Evolutionary conservation across 2,113 vertebrate genomes (phyloP).

Genomic region (Oenanthe oenanthe): DNA sequence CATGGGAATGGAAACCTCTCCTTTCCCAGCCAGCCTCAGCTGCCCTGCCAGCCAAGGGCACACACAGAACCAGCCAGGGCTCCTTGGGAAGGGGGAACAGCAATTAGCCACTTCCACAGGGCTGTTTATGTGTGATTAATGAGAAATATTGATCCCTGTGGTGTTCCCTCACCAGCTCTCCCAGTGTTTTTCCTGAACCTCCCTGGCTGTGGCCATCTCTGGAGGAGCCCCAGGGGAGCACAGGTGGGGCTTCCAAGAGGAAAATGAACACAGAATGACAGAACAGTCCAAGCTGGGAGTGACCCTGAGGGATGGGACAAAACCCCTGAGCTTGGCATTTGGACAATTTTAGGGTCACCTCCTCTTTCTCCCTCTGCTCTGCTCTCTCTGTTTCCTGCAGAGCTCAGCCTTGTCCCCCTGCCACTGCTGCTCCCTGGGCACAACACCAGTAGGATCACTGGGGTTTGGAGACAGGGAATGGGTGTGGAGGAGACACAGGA

Average conservation of each 20-base stretch:
- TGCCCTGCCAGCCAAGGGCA: not conserved
- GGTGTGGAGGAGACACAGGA: not conserved
- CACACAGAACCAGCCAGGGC: not conserved
- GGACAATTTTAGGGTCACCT: fast-evolving
- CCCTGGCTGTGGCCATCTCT: not conserved
- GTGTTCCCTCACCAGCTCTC: not conserved
- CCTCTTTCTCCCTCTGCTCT: too few relatives aligned
- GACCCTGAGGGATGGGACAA: not conserved
- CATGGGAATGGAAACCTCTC: not conserved
- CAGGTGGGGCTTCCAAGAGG: not conserved
- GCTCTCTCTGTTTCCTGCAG: not conserved
- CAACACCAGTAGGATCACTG: fast-evolving
- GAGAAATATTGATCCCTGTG: not conserved
- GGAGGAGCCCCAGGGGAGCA: not conserved
- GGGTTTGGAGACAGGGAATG: not conserved
- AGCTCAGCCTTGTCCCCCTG: not conserved
- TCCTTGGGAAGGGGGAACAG: not conserved
- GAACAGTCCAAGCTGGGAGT: not conserved
- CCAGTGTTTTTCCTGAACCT: not conserved
- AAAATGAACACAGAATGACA: not conserved
- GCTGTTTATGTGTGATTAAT: not conserved
- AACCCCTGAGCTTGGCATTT: not conserved
- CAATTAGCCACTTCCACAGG: not conserved
- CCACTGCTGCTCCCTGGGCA: not conserved
- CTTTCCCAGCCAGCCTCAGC: not conserved